These are phyloP conservation scores for Ptychodera flava DNA, from an alignment of 35 echinoderm and acorn worm genomes.

Conservation along the genomic window DNA sequence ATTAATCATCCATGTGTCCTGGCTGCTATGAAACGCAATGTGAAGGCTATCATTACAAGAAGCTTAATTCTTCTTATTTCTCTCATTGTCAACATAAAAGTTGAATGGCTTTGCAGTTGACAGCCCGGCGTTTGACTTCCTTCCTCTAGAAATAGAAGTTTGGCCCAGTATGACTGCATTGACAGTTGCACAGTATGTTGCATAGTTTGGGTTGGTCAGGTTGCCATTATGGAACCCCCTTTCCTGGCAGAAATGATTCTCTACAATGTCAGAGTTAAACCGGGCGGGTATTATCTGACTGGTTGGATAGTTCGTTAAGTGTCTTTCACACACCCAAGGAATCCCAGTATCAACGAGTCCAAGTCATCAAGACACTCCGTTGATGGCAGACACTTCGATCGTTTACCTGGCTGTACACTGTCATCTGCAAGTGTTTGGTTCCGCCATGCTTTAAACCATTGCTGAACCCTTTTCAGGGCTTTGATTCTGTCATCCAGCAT, in stretches of 20 bases:
- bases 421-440: too few species aligned
- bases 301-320: background rate
- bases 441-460: too few species aligned
- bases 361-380: constrained; percentile 5
- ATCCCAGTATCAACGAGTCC: background rate
- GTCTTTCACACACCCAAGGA: constrained; percentile 2
- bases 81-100: too few species aligned
- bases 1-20: too few species aligned
- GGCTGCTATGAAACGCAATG: too few species aligned
- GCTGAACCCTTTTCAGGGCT: too few species aligned
- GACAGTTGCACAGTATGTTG: background rate
- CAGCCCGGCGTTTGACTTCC: too few species aligned
- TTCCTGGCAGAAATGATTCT: too few species aligned
- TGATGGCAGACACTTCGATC: background rate
- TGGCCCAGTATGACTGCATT: constrained; percentile 9
- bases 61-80: too few species aligned
- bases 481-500: background rate
- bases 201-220: background rate
- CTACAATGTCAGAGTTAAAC: constrained; percentile 24
- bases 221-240: constrained; percentile 10
- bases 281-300: constrained; percentile 16
- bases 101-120: too few species aligned
- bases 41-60: too few species aligned
- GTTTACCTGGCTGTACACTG: background rate
- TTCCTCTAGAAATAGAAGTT: too few species aligned